Evolutionary conservation across 2,888 invertebrate species (phyloP).

Genomic region (Ceratothoa steindachneri): DNA sequence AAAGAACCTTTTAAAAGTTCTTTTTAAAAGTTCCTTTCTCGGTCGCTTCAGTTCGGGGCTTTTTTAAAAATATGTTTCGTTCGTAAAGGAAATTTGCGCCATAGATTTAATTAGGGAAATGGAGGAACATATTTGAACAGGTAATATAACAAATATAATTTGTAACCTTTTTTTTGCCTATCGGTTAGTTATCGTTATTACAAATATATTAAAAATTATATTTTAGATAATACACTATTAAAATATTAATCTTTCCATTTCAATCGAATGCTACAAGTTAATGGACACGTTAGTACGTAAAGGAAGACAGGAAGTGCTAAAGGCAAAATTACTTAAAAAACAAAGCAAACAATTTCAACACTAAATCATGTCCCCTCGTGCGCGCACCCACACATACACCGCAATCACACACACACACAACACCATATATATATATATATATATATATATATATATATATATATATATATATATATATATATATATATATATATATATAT

Average conservation of each 20-base stretch:
- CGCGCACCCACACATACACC: not conserved
- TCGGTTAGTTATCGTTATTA: too few species aligned
- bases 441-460: conserved; percentile 21
- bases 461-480: conserved; percentile 20
- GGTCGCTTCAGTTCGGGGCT: not conserved
- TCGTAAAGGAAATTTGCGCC: too few species aligned
- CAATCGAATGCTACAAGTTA: too few species aligned
- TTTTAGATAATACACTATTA: not conserved
- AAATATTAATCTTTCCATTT: not conserved
- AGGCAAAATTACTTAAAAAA: not conserved
- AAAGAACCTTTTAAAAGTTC: too few species aligned
- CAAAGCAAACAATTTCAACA: not conserved
- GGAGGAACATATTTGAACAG: too few species aligned
- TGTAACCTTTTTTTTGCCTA: too few species aligned
- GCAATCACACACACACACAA: conserved; percentile 1
- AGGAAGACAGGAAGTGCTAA: not conserved
- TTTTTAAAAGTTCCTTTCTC: not conserved
- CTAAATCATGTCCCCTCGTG: not conserved
- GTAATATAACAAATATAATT: too few species aligned
- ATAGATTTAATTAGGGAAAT: too few species aligned
- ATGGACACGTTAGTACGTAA: too few species aligned
- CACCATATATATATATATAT: conserved; percentile 16
- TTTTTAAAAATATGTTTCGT: too few species aligned
- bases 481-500: conserved; percentile 19
- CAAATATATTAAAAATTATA: too few species aligned